Evolutionary conservation across 2,797 vertebrate genomes (phyloP).

Genomic region (Triplophysa bombifrons): DNA sequence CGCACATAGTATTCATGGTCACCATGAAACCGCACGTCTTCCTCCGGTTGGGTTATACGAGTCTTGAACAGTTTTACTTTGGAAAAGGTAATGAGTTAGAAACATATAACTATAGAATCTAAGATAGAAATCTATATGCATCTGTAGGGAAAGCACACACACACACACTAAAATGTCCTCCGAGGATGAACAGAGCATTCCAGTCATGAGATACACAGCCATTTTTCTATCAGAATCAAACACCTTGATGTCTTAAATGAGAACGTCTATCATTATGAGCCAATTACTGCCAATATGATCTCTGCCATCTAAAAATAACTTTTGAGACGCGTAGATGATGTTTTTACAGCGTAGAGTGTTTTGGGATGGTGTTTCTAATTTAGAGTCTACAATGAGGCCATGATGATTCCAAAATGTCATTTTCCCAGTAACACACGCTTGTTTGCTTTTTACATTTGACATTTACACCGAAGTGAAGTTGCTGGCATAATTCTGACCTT

Average conservation of each 20-base stretch:
- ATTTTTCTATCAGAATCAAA: conserved; percentile 17
- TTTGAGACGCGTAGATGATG: background rate
- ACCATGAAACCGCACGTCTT: background rate
- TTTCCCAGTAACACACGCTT: conserved; percentile 10
- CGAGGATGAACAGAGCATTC: conserved; percentile 11
- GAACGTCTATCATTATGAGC: conserved; percentile 6
- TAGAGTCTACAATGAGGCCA: background rate
- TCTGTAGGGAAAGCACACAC: conserved; percentile 11
- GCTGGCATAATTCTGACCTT: conserved; percentile 2
- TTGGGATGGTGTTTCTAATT: background rate
- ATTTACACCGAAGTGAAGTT: background rate
- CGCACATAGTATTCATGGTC: conserved; percentile 1
- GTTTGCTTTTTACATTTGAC: conserved; percentile 2
- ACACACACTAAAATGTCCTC: background rate
- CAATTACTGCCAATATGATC: conserved; percentile 26
- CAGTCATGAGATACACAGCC: conserved; percentile 21
- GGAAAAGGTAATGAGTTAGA: background rate
- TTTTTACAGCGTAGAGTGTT: background rate
- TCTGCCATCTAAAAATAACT: background rate
- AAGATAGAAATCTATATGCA: no score
- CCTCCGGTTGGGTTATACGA: conserved; percentile 1
- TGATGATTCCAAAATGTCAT: background rate
- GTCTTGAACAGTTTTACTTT: background rate
- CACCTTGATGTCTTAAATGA: conserved; percentile 35
- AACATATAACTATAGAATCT: background rate